Conservation (phyloP, 1,140 invertebrate genomes). For the Ctenoplectra terminalis region DNA sequence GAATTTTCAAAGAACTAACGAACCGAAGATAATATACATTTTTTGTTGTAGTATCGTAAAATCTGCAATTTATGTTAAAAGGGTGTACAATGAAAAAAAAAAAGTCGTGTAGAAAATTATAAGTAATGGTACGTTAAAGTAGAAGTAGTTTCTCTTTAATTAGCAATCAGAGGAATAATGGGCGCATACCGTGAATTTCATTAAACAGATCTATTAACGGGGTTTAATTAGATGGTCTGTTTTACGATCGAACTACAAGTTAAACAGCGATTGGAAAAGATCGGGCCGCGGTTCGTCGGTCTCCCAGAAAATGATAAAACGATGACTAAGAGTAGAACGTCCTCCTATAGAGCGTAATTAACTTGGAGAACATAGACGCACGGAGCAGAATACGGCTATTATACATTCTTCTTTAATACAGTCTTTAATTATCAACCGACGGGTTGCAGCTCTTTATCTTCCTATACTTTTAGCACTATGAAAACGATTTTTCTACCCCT, state of each 20-base stretch:
- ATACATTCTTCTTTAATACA: slow-evolving; percentile 36
- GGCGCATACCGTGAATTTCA: neutral
- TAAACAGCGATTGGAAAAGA: neutral
- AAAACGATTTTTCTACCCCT: slow-evolving; percentile 27
- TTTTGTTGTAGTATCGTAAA: neutral
- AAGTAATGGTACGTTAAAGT: neutral
- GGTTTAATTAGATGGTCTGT: neutral
- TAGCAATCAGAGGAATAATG: slow-evolving; percentile 13
- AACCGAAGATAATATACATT: neutral
- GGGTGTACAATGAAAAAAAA: neutral
- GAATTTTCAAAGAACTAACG: neutral
- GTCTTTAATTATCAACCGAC: slow-evolving; percentile 46
- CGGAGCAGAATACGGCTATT: slow-evolving; percentile 10
- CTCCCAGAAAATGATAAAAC: slow-evolving; percentile 17
- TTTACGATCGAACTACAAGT: neutral
- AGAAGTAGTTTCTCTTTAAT: slow-evolving; percentile 19
- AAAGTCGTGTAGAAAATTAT: neutral
- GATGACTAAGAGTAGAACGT: neutral
- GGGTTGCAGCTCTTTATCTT: neutral
- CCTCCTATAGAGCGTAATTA: slow-evolving; percentile 28
- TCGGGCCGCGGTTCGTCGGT: neutral
- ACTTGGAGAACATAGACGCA: neutral
- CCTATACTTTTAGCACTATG: slow-evolving; percentile 25
- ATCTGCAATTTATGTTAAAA: neutral
- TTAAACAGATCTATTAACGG: neutral